Base-by-base conservation (phyloP, 2,888 invertebrate species). In the Alitta virens region DNA sequence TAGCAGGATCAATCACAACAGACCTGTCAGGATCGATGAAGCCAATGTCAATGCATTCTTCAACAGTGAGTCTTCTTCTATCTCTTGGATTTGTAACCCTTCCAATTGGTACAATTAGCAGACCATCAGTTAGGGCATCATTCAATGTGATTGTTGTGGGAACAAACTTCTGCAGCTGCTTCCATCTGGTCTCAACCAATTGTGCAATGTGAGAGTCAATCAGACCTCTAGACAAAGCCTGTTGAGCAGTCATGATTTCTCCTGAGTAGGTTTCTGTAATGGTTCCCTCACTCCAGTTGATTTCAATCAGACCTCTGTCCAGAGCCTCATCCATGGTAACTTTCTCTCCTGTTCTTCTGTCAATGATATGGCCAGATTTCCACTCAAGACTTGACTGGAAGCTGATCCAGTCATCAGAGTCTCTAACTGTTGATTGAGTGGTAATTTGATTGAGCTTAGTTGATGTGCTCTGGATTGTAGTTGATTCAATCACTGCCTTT, bases 221-320 rank as follows among this genome's bases (percentile, higher is more conserved):
- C 56, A 96, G 87, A 78, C 95, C 94, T 75, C 90, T 87, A 78
- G 93, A 92, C 74, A 96, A 93, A 27, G 94, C 94, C 86, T 95
- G 93, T 68, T 93, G 83, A 67, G 97, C 86, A 18, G 94, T 91
- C 52, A 96, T 86, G 78, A 90, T 88, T 70, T 80, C 80, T 40
- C 83, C 81, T 27, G 83, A 84, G 88, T 90, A 85, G 69, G 84
- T 82, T 74, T 91, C 90, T 54, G 87, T 87, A 74, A 92, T 63
- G 24, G 62, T 60, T 18, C 71, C 71, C 1, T 55, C 63, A 14
- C 57, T 60, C 71, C 71, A 71, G 66, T 71, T 60, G 5, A 64
- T 64, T n/a, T 94, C 87, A 60, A 92, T 88, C 60, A 92, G 86
- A 3, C 91, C 91, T 63, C 89, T 85, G 77, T 89, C 87, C 67